Evolutionary conservation across 2,113 vertebrate species (phyloP), one percentile per base, ranked within the genome.

Genomic region (Archilochus colubris): DNA sequence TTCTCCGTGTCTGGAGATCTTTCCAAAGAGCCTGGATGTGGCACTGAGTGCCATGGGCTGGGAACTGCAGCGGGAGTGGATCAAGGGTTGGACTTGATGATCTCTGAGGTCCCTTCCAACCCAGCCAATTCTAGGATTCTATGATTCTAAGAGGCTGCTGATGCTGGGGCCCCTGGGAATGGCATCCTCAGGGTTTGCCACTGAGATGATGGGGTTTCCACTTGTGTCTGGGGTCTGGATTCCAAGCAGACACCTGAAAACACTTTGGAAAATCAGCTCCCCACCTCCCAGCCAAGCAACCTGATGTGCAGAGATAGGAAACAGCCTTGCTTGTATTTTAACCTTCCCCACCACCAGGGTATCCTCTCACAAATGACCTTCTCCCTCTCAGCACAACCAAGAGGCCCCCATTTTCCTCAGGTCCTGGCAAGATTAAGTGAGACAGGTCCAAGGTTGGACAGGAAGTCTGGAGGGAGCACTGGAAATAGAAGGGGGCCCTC

Each of bases 391-490:
- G 86, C 40, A 33, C 53, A 95, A 72, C 86, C 73, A 94, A 43
- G 92, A 95, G 90, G 91, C 78, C 87, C 89, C 85, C 82, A 80
- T 80, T 83, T 91, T 96, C 88, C 82, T 91, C 67, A 95, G 79
- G 79, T 43, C 82, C 61, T 94, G 82, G 25, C 82, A 95, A 95
- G 89, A 96, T 96, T 95, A 94, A 97, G 87, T 95, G 93, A 95
- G 91, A 92, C 64, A 36, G 93, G 91, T 91, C 93, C 94, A 91
- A 96, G 96, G 93, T 95, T 94, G 82, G 30, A 63, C 95, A 97
- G 95, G 95, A 97, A 97, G 95, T 96, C 95, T 96, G 95, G 91
- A 93, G 30, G 38, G 93, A 91, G 57, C 36, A 40, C 95, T 97
- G 79, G 76, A 96, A 97, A 96, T 97, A 96, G 96, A 95, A 80